phyloP scores from a whole-genome alignment of 2,113 vertebrate species.

The Xyrauchen texanus region DNA sequence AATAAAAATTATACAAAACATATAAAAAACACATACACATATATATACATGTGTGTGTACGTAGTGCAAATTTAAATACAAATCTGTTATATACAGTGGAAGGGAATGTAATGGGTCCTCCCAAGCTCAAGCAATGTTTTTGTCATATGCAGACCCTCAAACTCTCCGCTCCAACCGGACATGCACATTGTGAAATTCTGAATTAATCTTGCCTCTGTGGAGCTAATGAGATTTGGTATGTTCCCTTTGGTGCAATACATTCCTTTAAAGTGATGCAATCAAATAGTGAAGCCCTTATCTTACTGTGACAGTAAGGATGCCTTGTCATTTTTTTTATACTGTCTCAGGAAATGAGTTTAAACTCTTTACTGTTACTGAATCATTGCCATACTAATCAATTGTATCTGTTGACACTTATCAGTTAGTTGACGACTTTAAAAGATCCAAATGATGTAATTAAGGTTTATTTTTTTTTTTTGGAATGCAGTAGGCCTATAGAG shows the following conservation, averaged over 20 bases:
- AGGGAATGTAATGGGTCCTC: background rate
- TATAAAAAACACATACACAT: too few relatives aligned
- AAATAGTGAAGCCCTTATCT: background rate
- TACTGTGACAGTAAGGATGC: background rate
- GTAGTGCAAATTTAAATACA: too few relatives aligned
- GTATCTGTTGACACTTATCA: background rate
- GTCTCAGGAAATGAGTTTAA: too few relatives aligned
- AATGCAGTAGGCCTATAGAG: background rate
- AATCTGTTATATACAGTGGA: too few relatives aligned
- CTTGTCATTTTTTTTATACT: background rate
- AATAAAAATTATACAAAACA: too few relatives aligned
- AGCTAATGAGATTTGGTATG: background rate
- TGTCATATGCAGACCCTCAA: background rate
- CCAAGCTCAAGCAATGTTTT: slow-evolving; percentile 34
- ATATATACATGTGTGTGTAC: too few relatives aligned
- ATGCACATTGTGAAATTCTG: slow-evolving; percentile 1
- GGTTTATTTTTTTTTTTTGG: too few relatives aligned
- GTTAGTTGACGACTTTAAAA: background rate
- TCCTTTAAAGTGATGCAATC: slow-evolving; percentile 4
- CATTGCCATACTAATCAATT: background rate
- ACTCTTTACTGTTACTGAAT: background rate
- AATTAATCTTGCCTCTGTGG: background rate
- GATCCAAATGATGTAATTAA: too few relatives aligned
- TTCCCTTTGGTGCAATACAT: background rate
- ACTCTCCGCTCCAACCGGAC: background rate